Conservation (phyloP, 2,113 vertebrate genomes). For the Sceloporus undulatus region DNA sequence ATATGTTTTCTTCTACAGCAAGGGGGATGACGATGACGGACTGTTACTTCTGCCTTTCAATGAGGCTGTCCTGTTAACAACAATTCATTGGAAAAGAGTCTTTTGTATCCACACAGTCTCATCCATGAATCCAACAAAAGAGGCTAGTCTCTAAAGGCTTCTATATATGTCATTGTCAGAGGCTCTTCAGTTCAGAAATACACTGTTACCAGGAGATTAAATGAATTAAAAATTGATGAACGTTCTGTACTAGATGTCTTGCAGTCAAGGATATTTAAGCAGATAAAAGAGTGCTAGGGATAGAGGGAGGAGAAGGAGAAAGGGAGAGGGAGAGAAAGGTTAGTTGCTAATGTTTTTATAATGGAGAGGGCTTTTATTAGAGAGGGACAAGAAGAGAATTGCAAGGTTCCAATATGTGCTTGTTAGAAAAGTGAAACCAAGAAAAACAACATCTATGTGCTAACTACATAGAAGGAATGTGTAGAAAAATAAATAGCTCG, state of each 20-base stretch:
- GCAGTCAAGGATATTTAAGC: constrained; percentile 77
- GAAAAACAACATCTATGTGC: constrained; percentile 29
- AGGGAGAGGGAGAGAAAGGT: constrained; percentile 1
- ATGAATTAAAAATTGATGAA: constrained; percentile 82
- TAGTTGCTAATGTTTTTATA: constrained; percentile 60
- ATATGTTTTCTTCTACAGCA: constrained; percentile 51
- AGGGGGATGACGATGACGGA: constrained; percentile 44
- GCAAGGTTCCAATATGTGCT: constrained; percentile 42
- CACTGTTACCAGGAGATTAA: constrained; percentile 77
- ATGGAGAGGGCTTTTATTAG: constrained; percentile 56
- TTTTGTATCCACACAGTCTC: constrained; percentile 46
- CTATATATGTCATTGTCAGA: constrained; percentile 71
- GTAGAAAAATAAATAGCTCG: constrained; percentile 29
- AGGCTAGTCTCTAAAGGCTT: constrained; percentile 60
- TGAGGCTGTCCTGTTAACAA: constrained; percentile 45
- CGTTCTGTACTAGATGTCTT: constrained; percentile 74
- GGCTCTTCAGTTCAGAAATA: constrained; percentile 74
- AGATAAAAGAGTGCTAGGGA: constrained; percentile 62
- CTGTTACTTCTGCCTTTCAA: constrained; percentile 53
- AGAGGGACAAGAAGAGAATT: background rate
- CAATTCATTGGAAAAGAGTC: constrained; percentile 54
- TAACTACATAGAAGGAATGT: background rate
- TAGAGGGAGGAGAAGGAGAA: constrained; percentile 29
- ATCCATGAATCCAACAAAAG: constrained; percentile 53
- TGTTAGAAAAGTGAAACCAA: constrained; percentile 46